These are phyloP conservation scores for Psilopogon haemacephalus DNA, from an alignment of 2,113 vertebrate genomes.

Conservation along the genomic window DNA sequence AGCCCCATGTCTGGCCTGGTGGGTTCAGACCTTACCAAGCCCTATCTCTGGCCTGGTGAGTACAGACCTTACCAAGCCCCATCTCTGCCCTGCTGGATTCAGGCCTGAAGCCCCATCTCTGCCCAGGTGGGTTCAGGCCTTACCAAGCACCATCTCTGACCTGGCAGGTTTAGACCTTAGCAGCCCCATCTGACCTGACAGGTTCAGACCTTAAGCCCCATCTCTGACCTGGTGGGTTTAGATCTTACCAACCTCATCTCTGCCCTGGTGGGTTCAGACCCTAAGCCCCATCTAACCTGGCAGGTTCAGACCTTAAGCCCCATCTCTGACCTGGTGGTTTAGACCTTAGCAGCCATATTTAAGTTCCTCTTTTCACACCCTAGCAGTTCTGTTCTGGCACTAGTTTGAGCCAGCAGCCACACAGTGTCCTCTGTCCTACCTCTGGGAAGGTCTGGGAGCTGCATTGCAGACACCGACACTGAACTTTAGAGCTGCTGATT, in stretches of 20 bases:
- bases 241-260: neutral
- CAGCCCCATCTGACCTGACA: neutral
- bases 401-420: neutral
- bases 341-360: neutral
- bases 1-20: neutral
- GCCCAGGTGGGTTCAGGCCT: neutral
- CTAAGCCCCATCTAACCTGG: neutral
- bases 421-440: neutral
- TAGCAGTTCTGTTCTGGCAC: neutral
- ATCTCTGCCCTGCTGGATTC: neutral
- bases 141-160: neutral
- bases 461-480: fast-evolving
- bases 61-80: neutral
- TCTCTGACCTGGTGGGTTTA: neutral
- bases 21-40: neutral
- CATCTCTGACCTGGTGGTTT: neutral
- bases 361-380: neutral
- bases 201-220: neutral
- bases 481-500: neutral
- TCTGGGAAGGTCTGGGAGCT: neutral
- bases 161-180: neutral
- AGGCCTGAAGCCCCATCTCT: neutral
- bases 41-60: neutral
- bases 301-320: neutral
- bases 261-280: neutral